phyloP scores from a whole-genome alignment of 2,888 invertebrate genomes.

The Leuctra nigra region DNA sequence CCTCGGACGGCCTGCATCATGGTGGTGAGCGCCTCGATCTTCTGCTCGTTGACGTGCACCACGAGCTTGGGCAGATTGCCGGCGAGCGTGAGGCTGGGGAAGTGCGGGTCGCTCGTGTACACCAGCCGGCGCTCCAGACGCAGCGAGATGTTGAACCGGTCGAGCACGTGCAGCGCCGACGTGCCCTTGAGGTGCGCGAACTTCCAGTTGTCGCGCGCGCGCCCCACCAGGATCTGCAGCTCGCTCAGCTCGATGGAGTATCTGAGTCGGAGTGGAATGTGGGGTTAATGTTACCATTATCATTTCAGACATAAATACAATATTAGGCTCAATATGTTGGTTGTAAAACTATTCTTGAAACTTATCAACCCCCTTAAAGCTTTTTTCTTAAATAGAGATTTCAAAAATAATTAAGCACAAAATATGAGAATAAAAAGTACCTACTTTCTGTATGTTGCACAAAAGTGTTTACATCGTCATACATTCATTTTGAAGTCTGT shows the following conservation, averaged over 20 bases:
- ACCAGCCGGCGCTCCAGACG: slow-evolving; percentile 69
- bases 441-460: no score
- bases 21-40: slow-evolving; percentile 61
- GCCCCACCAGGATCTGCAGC: slow-evolving; percentile 80
- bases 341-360: no score
- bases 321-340: no score
- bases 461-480: no score
- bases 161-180: slow-evolving; percentile 75
- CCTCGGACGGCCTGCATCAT: no score
- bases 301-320: no score
- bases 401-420: no score
- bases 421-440: no score
- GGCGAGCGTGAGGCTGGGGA: slow-evolving; percentile 74
- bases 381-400: no score
- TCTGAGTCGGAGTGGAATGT: slow-evolving; percentile 31
- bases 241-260: slow-evolving; percentile 67
- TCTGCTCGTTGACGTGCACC: slow-evolving; percentile 86
- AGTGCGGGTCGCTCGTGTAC: slow-evolving; percentile 76
- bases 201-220: slow-evolving; percentile 84
- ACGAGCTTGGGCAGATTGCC: slow-evolving; percentile 83
- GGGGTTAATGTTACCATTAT: no score
- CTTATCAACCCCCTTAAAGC: no score
- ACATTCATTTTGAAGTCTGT: no score
- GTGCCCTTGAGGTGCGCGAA: slow-evolving; percentile 79
- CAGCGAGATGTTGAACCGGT: slow-evolving; percentile 48